Evolutionary conservation across 2,113 vertebrate genomes (phyloP), one percentile per base, ranked within the genome.

Genomic region (Phainopepla nitens): DNA sequence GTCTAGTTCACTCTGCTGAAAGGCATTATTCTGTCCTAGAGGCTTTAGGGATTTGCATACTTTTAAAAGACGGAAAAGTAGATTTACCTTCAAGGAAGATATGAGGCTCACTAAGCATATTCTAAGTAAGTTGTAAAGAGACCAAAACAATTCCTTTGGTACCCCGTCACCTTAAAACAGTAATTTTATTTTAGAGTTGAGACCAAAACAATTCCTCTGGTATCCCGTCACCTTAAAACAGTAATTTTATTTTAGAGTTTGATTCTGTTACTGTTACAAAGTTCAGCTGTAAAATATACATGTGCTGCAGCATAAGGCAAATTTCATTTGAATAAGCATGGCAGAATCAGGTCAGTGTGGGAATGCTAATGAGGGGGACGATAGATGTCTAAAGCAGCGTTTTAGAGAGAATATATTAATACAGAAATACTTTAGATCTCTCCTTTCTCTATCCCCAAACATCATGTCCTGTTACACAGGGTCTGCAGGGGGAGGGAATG

Each of bases 301-400:
- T 28, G 29, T n/a, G 77, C 28, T 71, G 72, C 62, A 88, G 80
- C 76, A 81, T 9, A 81, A 78, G 86, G 64, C 82, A 93, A 81
- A 87, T 90, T 93, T 93, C 36, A 87, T 89, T 88, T 87, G 76
- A 90, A 77, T 78, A 92, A 86, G 79, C 31, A 29, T 71, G 76
- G 92, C 92, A 96, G 93, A 96, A 94, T 92, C 60, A 81, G 94
- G 90, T 93, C 96, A 94, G 29, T 51, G 53, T 69, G 60, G 68
- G 36, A 49, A 86, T 49, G 68, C 47, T 87, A 85, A 86, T 35
- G 54, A 91, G 47, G 14, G 31, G 60, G 64, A 50, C 24, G 25
- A 80, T 4, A 71, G 31, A 77, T 49, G 31, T 90, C 56, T 84
- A 81, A 78, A 89, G 69, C 31, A 89, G 71, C 17, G 7, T 69